Percentiles rank a stretch among this genome's conserved stretches.
phyloP scores from a whole-genome alignment of 2,888 invertebrate genomes.

The Idaea straminata region DNA sequence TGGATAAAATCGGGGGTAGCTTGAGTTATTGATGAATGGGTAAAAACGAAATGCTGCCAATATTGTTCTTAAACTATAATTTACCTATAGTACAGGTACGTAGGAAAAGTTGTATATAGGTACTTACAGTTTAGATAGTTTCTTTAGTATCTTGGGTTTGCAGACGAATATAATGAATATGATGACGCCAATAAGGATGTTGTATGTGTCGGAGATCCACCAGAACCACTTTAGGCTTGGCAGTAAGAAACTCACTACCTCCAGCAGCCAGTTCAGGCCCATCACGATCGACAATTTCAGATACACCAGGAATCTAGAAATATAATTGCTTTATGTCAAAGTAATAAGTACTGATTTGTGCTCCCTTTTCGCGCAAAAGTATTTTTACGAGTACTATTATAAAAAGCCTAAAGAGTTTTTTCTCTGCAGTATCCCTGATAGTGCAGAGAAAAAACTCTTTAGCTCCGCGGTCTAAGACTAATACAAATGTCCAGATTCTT shows the following conservation, averaged over 20 bases:
- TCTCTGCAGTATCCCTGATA: too few relatives aligned
- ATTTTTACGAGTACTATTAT: not conserved
- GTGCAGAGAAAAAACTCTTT: too few relatives aligned
- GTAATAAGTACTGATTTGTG: too few relatives aligned
- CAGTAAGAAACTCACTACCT: conserved; percentile 51
- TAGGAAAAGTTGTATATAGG: too few relatives aligned
- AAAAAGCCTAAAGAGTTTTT: not conserved
- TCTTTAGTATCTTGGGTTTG: conserved; percentile 54
- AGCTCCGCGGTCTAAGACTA: too few relatives aligned
- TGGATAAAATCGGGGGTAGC: too few relatives aligned
- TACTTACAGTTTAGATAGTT: conserved; percentile 49
- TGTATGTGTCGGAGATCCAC: conserved; percentile 55
- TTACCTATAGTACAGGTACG: too few relatives aligned
- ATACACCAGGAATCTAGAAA: conserved; percentile 61
- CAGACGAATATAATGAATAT: conserved; percentile 69
- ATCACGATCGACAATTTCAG: conserved; percentile 66
- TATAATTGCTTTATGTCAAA: conserved; percentile 1
- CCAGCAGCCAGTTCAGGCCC: conserved; percentile 68
- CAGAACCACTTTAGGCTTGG: conserved; percentile 49
- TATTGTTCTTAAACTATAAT: too few relatives aligned
- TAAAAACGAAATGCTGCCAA: too few relatives aligned
- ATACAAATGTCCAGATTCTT: too few relatives aligned
- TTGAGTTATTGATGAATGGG: too few relatives aligned
- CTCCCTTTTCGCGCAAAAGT: too few relatives aligned
- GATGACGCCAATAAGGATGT: conserved; percentile 56